These are phyloP conservation scores for Pomatostomus ruficeps DNA, from an alignment of 2,113 vertebrate species.

Conservation along the genomic window DNA sequence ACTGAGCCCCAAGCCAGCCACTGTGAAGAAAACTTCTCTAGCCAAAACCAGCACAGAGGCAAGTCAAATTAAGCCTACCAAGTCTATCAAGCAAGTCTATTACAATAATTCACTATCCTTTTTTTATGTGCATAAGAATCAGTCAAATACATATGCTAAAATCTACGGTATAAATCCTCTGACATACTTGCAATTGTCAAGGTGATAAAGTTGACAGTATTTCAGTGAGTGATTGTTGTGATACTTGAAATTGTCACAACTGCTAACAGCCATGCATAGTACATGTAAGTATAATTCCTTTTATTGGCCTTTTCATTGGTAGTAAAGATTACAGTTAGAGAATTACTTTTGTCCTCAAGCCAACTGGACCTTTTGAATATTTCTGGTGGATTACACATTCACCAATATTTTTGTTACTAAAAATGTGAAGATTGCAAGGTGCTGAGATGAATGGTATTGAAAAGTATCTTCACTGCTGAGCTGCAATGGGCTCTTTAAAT, in stretches of 20 bases:
- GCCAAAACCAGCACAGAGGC: not conserved
- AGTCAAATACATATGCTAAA: not conserved
- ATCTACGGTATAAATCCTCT: not conserved
- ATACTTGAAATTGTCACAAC: not conserved
- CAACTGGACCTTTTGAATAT: not conserved
- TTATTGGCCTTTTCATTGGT: not conserved
- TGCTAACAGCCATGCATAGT: not conserved
- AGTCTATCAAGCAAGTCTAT: not conserved
- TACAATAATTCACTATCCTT: not conserved
- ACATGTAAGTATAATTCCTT: not conserved
- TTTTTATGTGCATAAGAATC: not conserved
- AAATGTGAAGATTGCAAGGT: not conserved
- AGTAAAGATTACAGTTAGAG: not conserved
- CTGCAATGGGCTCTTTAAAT: not conserved
- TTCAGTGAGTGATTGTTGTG: not conserved
- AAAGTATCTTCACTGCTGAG: not conserved
- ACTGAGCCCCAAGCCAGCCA: fast-evolving
- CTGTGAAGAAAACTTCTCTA: not conserved
- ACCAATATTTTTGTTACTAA: not conserved
- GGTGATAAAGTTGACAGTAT: not conserved
- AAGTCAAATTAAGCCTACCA: not conserved
- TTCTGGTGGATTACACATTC: not conserved
- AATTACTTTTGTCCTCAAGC: not conserved
- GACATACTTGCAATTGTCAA: not conserved
- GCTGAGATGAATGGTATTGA: not conserved